A percentile compares a stretch with the other conserved stretches of the same genome.
These are phyloP conservation scores for Dolichotis patagonum DNA, from an alignment of 2,113 vertebrate species.

Conservation along the genomic window DNA sequence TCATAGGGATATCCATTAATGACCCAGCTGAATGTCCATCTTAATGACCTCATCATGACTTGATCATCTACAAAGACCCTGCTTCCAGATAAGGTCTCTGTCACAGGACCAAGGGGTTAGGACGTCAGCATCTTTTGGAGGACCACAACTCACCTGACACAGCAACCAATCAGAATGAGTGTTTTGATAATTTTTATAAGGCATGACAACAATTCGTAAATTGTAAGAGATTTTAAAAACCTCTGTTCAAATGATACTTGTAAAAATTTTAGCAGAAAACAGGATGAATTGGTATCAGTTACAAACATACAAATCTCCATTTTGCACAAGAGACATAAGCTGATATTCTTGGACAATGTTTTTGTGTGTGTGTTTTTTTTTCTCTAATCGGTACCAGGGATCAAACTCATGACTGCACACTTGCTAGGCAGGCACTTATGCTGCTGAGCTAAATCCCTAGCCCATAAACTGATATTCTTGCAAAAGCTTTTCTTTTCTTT, in stretches of 20 bases:
- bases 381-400: too few relatives aligned
- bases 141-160: not conserved
- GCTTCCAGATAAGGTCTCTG: not conserved
- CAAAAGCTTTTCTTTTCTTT: too few relatives aligned
- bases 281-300: not conserved
- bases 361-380: too few relatives aligned
- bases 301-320: not conserved
- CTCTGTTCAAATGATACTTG: not conserved
- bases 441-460: too few relatives aligned
- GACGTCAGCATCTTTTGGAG: not conserved
- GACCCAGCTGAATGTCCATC: not conserved
- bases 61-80: not conserved
- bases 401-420: too few relatives aligned
- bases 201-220: not conserved
- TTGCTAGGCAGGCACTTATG: too few relatives aligned
- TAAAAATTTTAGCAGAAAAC: not conserved
- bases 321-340: constrained; percentile 29
- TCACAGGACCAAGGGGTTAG: not conserved
- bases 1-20: not conserved
- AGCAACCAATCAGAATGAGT: not conserved
- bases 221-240: not conserved
- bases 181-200: constrained; percentile 10
- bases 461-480: too few relatives aligned
- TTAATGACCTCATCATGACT: not conserved
- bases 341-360: not conserved